A percentile compares a stretch with the other conserved stretches of the same genome.
Evolutionary conservation across 2,113 vertebrate species (phyloP).

Genomic region (Muscicapa adusta): DNA sequence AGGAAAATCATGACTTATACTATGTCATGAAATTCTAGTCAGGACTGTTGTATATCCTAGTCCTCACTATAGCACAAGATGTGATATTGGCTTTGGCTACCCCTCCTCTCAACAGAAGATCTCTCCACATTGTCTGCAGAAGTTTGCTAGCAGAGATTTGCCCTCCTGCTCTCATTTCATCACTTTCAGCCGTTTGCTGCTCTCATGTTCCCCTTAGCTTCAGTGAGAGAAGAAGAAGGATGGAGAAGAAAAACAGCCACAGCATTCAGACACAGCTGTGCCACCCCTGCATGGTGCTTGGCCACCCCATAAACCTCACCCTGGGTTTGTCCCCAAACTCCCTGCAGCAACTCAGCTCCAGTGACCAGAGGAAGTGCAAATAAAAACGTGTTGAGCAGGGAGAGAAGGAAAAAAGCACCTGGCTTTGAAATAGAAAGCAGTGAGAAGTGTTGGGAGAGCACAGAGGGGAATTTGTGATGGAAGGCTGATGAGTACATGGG

Average conservation of each 20-base stretch:
- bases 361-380: background rate
- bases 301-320: background rate
- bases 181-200: background rate
- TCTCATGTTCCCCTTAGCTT: background rate
- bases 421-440: background rate
- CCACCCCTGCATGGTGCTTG: background rate
- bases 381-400: rapidly evolving
- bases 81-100: background rate
- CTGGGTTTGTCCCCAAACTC: background rate
- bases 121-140: background rate
- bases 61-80: background rate
- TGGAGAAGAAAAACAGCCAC: background rate
- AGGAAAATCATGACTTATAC: background rate
- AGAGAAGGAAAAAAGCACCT: background rate
- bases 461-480: background rate
- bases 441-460: background rate
- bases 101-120: background rate
- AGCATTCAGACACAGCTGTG: background rate
- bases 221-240: background rate
- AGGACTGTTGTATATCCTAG: background rate
- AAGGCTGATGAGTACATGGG: background rate
- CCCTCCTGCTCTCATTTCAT: background rate
- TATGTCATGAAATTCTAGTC: background rate
- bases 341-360: background rate
- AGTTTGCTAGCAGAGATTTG: background rate